Evolutionary conservation across 2,113 vertebrate genomes (phyloP), one percentile per base, ranked within the genome.

Genomic region (Sinocyclocheilus grahami): DNA sequence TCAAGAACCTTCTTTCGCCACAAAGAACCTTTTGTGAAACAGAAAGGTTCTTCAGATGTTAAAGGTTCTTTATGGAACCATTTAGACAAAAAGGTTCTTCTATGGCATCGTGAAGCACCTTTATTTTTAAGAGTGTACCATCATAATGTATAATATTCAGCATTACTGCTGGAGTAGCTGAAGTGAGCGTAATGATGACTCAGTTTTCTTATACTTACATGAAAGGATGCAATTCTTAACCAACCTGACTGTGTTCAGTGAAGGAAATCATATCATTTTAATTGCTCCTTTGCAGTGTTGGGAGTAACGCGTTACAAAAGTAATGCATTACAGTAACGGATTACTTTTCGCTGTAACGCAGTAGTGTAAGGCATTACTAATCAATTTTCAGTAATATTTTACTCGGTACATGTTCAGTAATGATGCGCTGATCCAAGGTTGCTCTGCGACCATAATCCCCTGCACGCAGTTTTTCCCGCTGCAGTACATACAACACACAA

Each of bases 361-460:
- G n/a, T n/a, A n/a, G n/a, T n/a, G n/a, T n/a, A n/a, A n/a, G n/a
- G n/a, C n/a, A n/a, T n/a, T n/a, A n/a, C n/a, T n/a, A n/a, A n/a
- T n/a, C n/a, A n/a, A n/a, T n/a, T n/a, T n/a, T n/a, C n/a, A n/a
- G n/a, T n/a, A n/a, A n/a, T n/a, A n/a, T n/a, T n/a, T n/a, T n/a
- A n/a, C n/a, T n/a, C n/a, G n/a, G n/a, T n/a, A n/a, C n/a, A n/a
- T n/a, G n/a, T n/a, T n/a, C n/a, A n/a, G n/a, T n/a, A n/a, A n/a
- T n/a, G n/a, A n/a, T 6, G 0, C 2, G 3, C 46, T 85, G 42
- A 78, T 77, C 33, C 42, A 78, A 30, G 39, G 74, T 77, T 85
- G 74, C 39, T 22, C 55, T 65, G 46, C 14, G 27, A 22, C 63
- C 22, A 78, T 51, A 69, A 85, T 85, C 84, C 74, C 83, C 27